These are phyloP conservation scores for Automeris io DNA, from an alignment of 2,888 invertebrate species.

Conservation along the genomic window DNA sequence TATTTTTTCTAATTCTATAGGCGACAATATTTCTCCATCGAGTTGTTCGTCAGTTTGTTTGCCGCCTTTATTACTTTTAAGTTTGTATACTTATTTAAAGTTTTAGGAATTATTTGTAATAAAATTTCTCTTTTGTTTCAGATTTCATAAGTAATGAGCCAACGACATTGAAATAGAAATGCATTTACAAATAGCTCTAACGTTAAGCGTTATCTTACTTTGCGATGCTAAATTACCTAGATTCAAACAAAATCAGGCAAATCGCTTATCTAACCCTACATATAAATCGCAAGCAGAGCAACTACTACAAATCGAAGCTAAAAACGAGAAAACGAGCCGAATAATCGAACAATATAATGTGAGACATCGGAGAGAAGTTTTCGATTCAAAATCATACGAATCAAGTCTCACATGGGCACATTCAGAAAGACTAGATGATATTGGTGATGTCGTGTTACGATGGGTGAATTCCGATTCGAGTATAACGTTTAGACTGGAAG, in stretches of 20 bases:
- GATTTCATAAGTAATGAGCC: slow-evolving; percentile 53
- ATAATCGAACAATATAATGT: slow-evolving; percentile 56
- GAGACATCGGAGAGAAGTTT: slow-evolving; percentile 54
- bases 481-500: slow-evolving; percentile 90
- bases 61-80: too few species aligned
- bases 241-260: slow-evolving; percentile 41
- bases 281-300: slow-evolving; percentile 45
- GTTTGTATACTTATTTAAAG: not conserved
- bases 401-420: slow-evolving; percentile 77
- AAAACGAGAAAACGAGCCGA: slow-evolving; percentile 54
- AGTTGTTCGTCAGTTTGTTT: too few species aligned
- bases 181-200: slow-evolving; percentile 52
- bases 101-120: too few species aligned
- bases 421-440: slow-evolving; percentile 71
- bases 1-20: too few species aligned
- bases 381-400: slow-evolving; percentile 64
- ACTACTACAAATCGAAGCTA: slow-evolving; percentile 45
- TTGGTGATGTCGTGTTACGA: slow-evolving; percentile 76
- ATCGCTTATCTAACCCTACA: slow-evolving; percentile 50
- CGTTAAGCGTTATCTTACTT: slow-evolving; percentile 51
- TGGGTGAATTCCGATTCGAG: slow-evolving; percentile 87
- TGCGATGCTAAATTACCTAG: slow-evolving; percentile 65
- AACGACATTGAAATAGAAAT: slow-evolving; percentile 40
- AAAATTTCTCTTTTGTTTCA: slow-evolving; percentile 46
- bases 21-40: too few species aligned